phyloP scores from a whole-genome alignment of 1,140 invertebrate species.

The Drosophila guanche region DNA sequence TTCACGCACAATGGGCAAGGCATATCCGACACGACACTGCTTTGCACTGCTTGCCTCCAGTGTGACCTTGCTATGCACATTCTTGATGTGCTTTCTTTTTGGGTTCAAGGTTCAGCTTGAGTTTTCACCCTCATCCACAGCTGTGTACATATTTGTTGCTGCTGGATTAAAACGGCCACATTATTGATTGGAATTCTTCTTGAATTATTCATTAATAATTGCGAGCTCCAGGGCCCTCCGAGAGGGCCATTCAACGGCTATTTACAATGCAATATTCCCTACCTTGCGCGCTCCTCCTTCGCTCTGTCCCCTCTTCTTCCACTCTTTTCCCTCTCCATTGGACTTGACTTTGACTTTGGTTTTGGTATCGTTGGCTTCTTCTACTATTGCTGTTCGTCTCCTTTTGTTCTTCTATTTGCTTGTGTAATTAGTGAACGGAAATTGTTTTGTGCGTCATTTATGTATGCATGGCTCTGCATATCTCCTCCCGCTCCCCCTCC shows the following conservation, averaged over 20 bases:
- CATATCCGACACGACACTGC: too few relatives aligned
- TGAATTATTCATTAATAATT: constrained; percentile 26
- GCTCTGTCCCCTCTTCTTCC: not conserved
- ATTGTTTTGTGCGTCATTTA: constrained; percentile 46
- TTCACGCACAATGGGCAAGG: too few relatives aligned
- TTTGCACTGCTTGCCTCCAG: not conserved
- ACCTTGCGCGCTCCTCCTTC: constrained; percentile 10
- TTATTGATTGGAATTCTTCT: constrained; percentile 11
- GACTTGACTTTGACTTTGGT: constrained; percentile 2
- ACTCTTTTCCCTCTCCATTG: not conserved
- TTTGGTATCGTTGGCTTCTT: constrained; percentile 19
- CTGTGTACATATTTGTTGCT: not conserved
- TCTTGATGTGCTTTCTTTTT: not conserved
- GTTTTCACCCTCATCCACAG: not conserved
- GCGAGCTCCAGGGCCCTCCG: not conserved
- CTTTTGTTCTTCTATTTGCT: constrained; percentile 34
- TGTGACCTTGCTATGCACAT: constrained; percentile 10
- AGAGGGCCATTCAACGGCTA: constrained; percentile 29
- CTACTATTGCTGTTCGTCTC: constrained; percentile 15
- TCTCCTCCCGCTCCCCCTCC: too few relatives aligned
- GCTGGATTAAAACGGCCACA: not conserved
- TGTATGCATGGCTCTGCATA: constrained; percentile 14
- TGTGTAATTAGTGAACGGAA: constrained; percentile 69
- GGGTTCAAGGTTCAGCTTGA: not conserved
- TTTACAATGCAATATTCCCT: constrained; percentile 45